phyloP scores from a whole-genome alignment of 2,888 invertebrate species.

The Nymphalis c-album region DNA sequence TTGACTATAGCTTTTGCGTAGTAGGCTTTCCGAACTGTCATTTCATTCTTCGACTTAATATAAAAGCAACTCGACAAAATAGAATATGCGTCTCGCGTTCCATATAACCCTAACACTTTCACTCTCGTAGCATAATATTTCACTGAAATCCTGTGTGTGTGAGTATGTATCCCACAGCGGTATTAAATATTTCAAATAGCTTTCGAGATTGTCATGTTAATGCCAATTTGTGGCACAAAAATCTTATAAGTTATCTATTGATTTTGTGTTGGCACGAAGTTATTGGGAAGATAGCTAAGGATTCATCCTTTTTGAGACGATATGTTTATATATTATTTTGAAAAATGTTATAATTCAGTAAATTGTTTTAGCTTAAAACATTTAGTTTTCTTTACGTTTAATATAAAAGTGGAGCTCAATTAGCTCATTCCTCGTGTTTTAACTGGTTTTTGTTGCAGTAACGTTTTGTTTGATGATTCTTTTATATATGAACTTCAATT shows the following conservation, averaged over 20 bases:
- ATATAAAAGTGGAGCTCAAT: no score
- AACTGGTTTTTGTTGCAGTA: no score
- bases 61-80: conserved; percentile 2
- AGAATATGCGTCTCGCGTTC: background rate
- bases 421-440: no score
- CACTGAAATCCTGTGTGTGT: background rate
- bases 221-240: conserved; percentile 24
- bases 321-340: no score
- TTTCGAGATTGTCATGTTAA: conserved; percentile 18
- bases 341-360: no score
- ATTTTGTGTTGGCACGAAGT: conserved; percentile 14
- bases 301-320: background rate
- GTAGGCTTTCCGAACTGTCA: no score
- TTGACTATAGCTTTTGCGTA: no score
- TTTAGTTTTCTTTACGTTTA: no score
- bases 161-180: conserved; percentile 12
- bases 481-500: no score
- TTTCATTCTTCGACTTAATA: no score
- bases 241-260: conserved; percentile 31
- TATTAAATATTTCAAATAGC: conserved; percentile 34
- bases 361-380: no score
- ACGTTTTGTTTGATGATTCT: no score
- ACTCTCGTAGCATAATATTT: background rate
- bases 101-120: background rate
- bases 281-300: background rate